Base-by-base conservation (phyloP, 2,113 vertebrate genomes). In the Ochotona princeps region DNA sequence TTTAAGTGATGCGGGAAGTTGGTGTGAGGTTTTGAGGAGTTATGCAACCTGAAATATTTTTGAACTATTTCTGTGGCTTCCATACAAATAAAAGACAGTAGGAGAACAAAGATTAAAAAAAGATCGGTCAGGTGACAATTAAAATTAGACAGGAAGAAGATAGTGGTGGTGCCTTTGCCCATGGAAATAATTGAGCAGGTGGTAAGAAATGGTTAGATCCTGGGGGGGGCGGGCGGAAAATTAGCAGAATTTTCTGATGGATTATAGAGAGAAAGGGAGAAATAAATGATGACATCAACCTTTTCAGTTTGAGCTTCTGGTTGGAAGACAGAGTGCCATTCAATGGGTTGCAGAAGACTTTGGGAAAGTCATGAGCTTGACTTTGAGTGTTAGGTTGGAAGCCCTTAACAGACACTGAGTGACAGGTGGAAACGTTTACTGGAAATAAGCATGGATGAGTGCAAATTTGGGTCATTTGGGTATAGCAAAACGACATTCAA, bases 31-130 rank as follows among this genome's bases (percentile, higher is more conserved):
- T 94, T 86, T 81, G 44, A 72, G 9, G 11, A 93, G 75, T 51
- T 86, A 73, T 21, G 21, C 70, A 28, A 72, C 89, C n/a, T 75
- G 26, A 83, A 57, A 87, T 1, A 51, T 11, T 95, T 89, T 73
- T 95, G 61, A 87, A 93, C 87, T 60, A n/a, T 66, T 92, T 32
- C 8, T 51, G 23, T 87, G 76, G 18, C 49, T 92, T 23, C 32
- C 75, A 0, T 86, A n/a, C 60, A 20, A 32, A 86, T 49, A 92
- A 87, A 79, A 90, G 26, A 83, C 23, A 91, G 12, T 7, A 87
- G 14, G 21, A 35, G 7, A 3, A n/a, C 8, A 86, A 86, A 90
- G 54, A 47, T 69, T 21, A 87, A 83, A 28, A 83, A 28, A 74
- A 85, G 12, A 66, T 23, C 21, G 32, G 11, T 10, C 84, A 28